These are phyloP conservation scores for Harpegnathos saltator DNA, from an alignment of 1,140 invertebrate genomes.

Conservation along the genomic window DNA sequence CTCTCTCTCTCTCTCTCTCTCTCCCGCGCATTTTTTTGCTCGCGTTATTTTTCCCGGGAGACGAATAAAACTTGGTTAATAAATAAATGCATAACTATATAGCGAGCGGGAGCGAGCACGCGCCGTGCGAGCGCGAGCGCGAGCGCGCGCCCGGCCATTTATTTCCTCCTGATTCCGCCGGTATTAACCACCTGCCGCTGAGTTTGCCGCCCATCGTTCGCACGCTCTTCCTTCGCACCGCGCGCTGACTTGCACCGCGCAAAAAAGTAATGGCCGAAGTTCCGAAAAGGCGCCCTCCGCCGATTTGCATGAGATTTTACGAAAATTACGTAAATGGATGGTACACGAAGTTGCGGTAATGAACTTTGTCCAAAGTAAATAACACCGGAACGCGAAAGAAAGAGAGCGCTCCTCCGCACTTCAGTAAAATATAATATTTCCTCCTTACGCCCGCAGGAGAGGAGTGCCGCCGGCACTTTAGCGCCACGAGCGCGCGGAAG, in stretches of 20 bases:
- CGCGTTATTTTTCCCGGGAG: conserved; percentile 63
- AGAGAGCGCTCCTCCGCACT: too few relatives aligned
- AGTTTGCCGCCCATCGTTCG: conserved; percentile 6
- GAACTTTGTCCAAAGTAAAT: too few relatives aligned
- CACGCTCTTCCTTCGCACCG: neutral
- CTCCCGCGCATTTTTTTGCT: too few relatives aligned
- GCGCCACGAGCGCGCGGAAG: too few relatives aligned
- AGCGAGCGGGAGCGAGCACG: conserved; percentile 20
- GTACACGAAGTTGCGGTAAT: too few relatives aligned
- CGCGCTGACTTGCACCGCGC: conserved; percentile 36
- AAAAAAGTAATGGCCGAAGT: conserved; percentile 40
- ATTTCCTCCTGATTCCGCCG: conserved; percentile 35
- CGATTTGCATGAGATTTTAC: too few relatives aligned
- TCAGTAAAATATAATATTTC: too few relatives aligned
- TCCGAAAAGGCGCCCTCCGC: neutral
- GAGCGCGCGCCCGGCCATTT: conserved; percentile 53
- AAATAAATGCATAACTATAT: conserved; percentile 74
- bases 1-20: neutral
- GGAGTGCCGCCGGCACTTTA: too few relatives aligned
- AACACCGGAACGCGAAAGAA: too few relatives aligned
- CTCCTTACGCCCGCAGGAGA: too few relatives aligned
- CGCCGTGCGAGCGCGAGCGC: conserved; percentile 10
- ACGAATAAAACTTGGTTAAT: conserved; percentile 74
- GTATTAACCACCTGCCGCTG: conserved; percentile 41
- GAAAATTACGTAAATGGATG: too few relatives aligned